Conservation (phyloP, 1,140 invertebrate genomes). For the Trachymyrmex septentrionalis region DNA sequence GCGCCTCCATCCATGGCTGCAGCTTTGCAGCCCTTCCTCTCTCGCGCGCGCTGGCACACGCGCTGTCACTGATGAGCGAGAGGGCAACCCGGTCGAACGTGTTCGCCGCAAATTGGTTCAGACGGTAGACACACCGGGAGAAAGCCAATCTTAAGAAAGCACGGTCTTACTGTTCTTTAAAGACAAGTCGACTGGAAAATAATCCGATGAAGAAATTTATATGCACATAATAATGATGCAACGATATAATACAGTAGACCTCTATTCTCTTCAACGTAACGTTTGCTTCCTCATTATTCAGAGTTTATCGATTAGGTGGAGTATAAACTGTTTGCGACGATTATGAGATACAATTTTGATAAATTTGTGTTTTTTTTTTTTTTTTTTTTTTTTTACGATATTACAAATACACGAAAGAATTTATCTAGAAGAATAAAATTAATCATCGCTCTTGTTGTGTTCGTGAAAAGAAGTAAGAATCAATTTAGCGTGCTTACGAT, state of each 20-base stretch:
- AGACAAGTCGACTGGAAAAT: neutral
- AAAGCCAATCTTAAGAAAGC: slow-evolving; percentile 14
- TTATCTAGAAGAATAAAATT: neutral
- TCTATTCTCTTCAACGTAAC: neutral
- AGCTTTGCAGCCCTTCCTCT: neutral
- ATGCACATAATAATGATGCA: neutral
- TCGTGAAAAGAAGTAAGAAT: neutral
- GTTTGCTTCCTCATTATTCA: neutral
- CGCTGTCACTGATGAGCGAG: slow-evolving; percentile 9
- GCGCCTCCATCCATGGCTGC: slow-evolving; percentile 38
- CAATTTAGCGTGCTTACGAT: neutral
- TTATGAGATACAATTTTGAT: neutral
- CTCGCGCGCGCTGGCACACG: slow-evolving; percentile 28
- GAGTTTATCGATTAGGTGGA: neutral
- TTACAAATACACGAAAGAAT: neutral
- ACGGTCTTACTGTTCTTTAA: neutral
- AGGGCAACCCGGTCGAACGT: slow-evolving; percentile 7
- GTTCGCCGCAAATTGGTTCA: slow-evolving; percentile 31
- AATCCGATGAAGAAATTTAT: slow-evolving; percentile 10
- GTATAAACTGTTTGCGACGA: neutral
- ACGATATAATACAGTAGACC: neutral
- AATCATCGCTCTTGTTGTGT: neutral
- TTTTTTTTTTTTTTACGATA: neutral
- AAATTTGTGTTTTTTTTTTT: too few species aligned
- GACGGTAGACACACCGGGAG: neutral